Conservation (phyloP, 2,888 invertebrate genomes). For the Petrolisthes cinctipes region DNA sequence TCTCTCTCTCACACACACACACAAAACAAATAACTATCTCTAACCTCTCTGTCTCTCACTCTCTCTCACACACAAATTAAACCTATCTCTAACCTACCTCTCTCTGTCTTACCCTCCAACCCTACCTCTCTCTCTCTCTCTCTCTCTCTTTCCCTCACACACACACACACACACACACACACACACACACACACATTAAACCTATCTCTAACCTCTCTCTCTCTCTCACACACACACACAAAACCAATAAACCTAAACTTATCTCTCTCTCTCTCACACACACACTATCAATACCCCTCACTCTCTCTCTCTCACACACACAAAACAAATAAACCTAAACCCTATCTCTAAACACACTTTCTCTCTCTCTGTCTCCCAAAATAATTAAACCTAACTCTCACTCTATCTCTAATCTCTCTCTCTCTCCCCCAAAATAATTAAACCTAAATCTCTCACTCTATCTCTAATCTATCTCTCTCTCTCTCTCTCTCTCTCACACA, state of each 20-base stretch:
- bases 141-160: no score
- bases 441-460: no score
- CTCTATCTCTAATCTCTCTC: no score
- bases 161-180: background rate
- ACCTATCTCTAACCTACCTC: background rate
- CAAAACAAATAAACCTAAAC: no score
- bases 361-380: conserved; percentile 7
- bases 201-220: background rate
- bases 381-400: background rate
- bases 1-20: background rate
- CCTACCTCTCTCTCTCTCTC: no score
- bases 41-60: background rate
- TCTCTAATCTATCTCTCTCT: background rate
- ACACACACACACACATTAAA: background rate
- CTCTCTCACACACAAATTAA: background rate
- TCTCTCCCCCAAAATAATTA: background rate
- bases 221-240: background rate
- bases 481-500: conserved; percentile 13
- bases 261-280: background rate
- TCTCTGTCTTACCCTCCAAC: no score
- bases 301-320: conserved; percentile 4
- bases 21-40: no score
- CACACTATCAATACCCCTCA: no score
- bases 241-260: background rate
- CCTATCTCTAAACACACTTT: background rate